Conservation (phyloP, 2,797 vertebrate genomes). For the Megalops cyprinoides region DNA sequence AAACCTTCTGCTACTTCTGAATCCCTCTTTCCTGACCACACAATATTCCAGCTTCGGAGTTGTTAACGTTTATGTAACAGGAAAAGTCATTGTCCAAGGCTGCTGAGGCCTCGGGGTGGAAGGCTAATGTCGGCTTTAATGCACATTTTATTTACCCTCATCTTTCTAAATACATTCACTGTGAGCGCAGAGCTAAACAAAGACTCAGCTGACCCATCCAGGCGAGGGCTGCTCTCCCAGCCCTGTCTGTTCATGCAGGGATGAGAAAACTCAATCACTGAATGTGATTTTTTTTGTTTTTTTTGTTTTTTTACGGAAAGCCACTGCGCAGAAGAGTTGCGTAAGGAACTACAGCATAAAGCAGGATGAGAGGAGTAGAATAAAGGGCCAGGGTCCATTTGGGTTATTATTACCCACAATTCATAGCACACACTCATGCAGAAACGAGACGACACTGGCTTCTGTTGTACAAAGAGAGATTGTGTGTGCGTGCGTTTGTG, state of each 20-base stretch:
- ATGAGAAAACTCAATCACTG: slow-evolving; percentile 38
- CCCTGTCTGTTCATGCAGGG: slow-evolving; percentile 32
- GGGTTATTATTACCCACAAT: background rate
- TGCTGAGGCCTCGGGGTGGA: slow-evolving; percentile 28
- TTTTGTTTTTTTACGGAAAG: background rate
- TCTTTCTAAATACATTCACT: slow-evolving; percentile 38
- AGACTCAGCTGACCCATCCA: slow-evolving; percentile 40
- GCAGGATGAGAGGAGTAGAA: background rate
- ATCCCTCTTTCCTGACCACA: background rate
- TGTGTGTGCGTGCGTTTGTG: slow-evolving; percentile 28
- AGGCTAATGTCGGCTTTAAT: slow-evolving; percentile 43
- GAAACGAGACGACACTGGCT: background rate
- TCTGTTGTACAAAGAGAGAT: too few species aligned
- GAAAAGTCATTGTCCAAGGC: slow-evolving; percentile 40
- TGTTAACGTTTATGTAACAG: slow-evolving; percentile 47
- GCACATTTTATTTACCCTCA: slow-evolving; percentile 38
- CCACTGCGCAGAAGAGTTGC: background rate
- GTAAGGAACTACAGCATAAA: background rate
- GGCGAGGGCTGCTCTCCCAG: slow-evolving; percentile 11
- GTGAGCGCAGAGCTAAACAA: slow-evolving; percentile 39
- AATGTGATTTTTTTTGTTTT: background rate
- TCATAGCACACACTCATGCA: background rate
- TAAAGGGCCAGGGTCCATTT: background rate
- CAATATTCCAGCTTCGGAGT: slow-evolving; percentile 7
- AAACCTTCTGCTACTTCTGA: background rate